Evolutionary conservation across 2,797 vertebrate species (phyloP).

Genomic region (Acanthis flammea): DNA sequence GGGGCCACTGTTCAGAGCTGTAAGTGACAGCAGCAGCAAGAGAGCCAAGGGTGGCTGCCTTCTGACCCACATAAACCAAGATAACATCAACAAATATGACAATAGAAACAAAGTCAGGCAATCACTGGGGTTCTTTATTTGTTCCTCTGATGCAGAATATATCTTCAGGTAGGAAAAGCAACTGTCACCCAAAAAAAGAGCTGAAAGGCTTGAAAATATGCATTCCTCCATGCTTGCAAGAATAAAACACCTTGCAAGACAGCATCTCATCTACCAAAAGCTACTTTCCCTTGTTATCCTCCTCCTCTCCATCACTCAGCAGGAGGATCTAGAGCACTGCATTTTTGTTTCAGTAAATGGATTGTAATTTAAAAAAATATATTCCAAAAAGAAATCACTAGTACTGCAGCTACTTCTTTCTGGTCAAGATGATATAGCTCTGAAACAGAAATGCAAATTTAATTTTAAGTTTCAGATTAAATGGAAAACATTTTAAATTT

Average conservation of each 20-base stretch:
- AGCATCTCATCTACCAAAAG: not conserved
- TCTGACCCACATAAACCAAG: constrained; percentile 3
- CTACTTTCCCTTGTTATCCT: not conserved
- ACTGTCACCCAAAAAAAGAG: not conserved
- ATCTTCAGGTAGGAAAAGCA: not conserved
- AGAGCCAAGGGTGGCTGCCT: not conserved
- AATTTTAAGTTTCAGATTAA: not conserved
- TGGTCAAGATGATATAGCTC: not conserved
- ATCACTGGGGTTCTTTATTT: not conserved
- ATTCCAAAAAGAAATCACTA: not conserved
- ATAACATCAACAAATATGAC: constrained; percentile 5
- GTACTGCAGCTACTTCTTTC: not conserved
- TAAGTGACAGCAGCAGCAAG: constrained; percentile 8
- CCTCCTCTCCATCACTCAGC: not conserved
- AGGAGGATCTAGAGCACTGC: not conserved
- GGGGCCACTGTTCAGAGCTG: not conserved
- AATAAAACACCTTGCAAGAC: not conserved
- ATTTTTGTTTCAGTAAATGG: not conserved
- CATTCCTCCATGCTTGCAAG: not conserved
- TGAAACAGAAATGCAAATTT: not conserved
- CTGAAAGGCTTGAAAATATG: not conserved
- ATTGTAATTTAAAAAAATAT: not conserved
- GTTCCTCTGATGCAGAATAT: not conserved
- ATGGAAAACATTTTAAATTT: not conserved
- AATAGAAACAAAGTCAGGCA: not conserved